phyloP scores from a whole-genome alignment of 2,797 vertebrate species.

The Staurois parvus region DNA sequence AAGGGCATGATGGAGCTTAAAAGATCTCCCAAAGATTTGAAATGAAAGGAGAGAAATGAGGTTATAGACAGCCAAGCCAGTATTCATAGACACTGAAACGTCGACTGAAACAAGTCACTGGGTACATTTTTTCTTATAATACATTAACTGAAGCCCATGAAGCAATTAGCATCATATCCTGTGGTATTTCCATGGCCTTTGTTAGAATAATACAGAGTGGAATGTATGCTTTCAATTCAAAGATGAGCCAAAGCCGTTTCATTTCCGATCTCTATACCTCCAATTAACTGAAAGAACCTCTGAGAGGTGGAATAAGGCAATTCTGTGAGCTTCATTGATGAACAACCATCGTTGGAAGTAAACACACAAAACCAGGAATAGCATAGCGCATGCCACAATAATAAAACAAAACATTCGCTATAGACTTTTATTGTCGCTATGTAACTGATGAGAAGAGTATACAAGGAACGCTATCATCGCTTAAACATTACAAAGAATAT shows the following conservation, averaged over 20 bases:
- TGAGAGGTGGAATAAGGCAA: not conserved
- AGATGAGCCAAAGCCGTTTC: conserved; percentile 25
- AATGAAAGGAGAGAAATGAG: not conserved
- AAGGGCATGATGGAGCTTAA: not conserved
- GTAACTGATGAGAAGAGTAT: conserved; percentile 24
- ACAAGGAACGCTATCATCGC: too few relatives aligned
- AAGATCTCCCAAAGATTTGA: not conserved
- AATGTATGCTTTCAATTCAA: conserved; percentile 16
- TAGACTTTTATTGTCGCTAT: not conserved
- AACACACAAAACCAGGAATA: conserved; percentile 1
- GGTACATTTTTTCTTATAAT: not conserved
- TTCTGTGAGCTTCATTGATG: not conserved
- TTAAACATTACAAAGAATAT: too few relatives aligned
- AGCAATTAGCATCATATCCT: conserved; percentile 45
- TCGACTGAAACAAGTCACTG: not conserved
- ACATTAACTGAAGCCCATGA: not conserved
- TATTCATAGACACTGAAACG: not conserved
- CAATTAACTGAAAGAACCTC: conserved; percentile 35
- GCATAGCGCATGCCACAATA: not conserved
- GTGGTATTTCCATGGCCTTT: conserved; percentile 14
- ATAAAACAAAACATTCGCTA: conserved; percentile 10
- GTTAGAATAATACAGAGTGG: conserved; percentile 20
- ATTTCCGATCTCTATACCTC: conserved; percentile 26
- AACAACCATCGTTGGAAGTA: not conserved
- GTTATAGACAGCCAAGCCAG: not conserved